A percentile compares a stretch with the other conserved stretches of the same genome.
Conservation (phyloP, 2,888 invertebrate species). For the Heliothis peltigera region DNA sequence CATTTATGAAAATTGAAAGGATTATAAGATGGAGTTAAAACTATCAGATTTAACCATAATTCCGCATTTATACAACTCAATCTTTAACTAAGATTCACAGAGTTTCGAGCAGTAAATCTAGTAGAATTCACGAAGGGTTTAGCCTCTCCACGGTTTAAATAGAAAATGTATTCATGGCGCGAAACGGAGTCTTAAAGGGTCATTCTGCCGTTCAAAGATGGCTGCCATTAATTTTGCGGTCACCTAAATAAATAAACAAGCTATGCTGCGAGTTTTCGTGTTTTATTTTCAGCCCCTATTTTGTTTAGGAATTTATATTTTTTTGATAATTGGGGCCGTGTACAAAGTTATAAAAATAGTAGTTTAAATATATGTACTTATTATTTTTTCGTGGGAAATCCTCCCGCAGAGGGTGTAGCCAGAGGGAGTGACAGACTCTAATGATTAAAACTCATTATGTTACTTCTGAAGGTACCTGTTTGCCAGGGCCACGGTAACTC, state of each 20-base stretch:
- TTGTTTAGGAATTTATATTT: conserved; percentile 32
- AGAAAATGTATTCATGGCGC: conserved; percentile 66
- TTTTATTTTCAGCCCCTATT: conserved; percentile 35
- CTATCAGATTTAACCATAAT: too few relatives aligned
- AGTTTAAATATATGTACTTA: background rate
- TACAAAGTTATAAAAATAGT: conserved; percentile 15
- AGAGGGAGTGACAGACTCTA: too few relatives aligned
- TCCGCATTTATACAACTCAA: too few relatives aligned
- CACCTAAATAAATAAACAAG: conserved; percentile 45
- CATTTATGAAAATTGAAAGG: too few relatives aligned
- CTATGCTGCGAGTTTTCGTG: background rate
- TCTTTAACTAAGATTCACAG: conserved; percentile 32
- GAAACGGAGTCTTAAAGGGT: conserved; percentile 55
- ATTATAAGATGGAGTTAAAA: too few relatives aligned
- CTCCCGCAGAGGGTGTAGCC: too few relatives aligned
- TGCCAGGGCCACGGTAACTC: too few relatives aligned
- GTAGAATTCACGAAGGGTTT: conserved; percentile 59
- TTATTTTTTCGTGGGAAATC: too few relatives aligned
- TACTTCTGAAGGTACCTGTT: too few relatives aligned
- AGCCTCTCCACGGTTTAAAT: conserved; percentile 62
- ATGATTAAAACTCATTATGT: too few relatives aligned
- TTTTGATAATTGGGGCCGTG: conserved; percentile 25
- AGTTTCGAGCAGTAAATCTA: conserved; percentile 61
- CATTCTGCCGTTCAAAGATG: conserved; percentile 43
- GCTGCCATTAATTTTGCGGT: conserved; percentile 39